Percentiles rank a stretch among this genome's conserved stretches.
Evolutionary conservation across 2,888 invertebrate genomes (phyloP).

Genomic region (Zygaena filipendulae): DNA sequence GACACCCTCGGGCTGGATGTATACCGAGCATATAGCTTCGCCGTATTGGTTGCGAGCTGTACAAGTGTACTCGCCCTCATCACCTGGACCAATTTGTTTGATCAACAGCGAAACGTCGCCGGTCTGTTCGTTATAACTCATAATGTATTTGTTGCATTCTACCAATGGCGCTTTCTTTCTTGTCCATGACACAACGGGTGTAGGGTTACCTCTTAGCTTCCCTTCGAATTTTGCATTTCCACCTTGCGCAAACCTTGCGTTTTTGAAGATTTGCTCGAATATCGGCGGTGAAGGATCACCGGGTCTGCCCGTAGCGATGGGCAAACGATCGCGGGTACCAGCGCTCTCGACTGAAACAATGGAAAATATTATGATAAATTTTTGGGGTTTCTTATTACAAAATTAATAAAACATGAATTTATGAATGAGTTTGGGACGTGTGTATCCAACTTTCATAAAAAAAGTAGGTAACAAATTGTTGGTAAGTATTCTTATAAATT

Average conservation of each 20-base stretch:
- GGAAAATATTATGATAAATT: constrained; percentile 25
- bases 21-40: constrained; percentile 95
- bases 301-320: constrained; percentile 58
- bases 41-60: constrained; percentile 95
- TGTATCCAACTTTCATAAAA: too few relatives aligned
- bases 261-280: constrained; percentile 95
- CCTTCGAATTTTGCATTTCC: constrained; percentile 95
- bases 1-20: constrained; percentile 91
- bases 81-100: constrained; percentile 93
- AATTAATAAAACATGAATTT: not conserved
- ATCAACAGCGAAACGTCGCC: constrained; percentile 93
- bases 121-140: constrained; percentile 90
- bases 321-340: constrained; percentile 60
- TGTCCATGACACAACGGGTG: constrained; percentile 91
- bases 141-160: constrained; percentile 87
- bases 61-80: constrained; percentile 97
- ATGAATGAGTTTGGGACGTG: too few relatives aligned
- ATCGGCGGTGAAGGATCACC: constrained; percentile 91
- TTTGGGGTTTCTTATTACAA: constrained; percentile 1
- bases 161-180: constrained; percentile 86
- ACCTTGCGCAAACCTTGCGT: constrained; percentile 94
- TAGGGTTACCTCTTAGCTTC: constrained; percentile 89
- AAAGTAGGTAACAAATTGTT: too few relatives aligned
- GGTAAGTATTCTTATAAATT: too few relatives aligned
- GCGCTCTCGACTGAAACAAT: constrained; percentile 73